Evolutionary conservation across 2,113 vertebrate genomes (phyloP).

Genomic region (Carassius auratus): DNA sequence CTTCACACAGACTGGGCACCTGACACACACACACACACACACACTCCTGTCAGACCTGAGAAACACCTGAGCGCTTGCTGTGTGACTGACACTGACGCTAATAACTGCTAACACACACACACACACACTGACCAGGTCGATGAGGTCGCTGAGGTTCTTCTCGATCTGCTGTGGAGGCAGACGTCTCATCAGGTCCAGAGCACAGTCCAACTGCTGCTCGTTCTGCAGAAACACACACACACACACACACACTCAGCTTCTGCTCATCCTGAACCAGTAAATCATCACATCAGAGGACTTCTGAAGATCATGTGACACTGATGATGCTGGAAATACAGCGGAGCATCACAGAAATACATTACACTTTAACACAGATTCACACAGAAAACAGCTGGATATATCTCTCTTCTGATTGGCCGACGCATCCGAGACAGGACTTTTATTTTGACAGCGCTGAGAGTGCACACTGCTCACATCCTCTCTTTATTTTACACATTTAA

Average conservation of each 20-base stretch:
- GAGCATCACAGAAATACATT: no score
- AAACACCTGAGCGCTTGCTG: slow-evolving; percentile 23
- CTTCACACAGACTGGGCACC: slow-evolving; percentile 95
- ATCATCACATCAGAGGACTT: not conserved
- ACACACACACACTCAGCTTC: no score
- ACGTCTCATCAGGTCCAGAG: slow-evolving; percentile 99
- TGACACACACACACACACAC: slow-evolving; percentile 38
- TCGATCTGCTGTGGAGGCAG: slow-evolving; percentile 99
- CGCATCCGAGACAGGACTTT: no score
- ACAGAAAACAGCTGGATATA: no score
- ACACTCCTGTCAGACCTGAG: slow-evolving; percentile 8
- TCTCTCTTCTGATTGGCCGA: no score
- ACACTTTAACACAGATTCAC: no score
- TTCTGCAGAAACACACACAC: slow-evolving; percentile 71
- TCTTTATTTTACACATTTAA: no score
- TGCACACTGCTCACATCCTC: no score
- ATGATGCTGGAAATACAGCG: no score
- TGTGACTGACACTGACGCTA: slow-evolving; percentile 75
- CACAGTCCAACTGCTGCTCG: slow-evolving; percentile 98
- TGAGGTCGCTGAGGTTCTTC: slow-evolving; percentile 99
- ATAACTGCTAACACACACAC: slow-evolving; percentile 66
- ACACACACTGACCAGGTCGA: slow-evolving; percentile 87
- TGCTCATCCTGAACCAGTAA: no score
- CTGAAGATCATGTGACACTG: no score
- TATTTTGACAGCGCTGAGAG: no score